Percentiles rank a stretch among this genome's conserved stretches.
Evolutionary conservation across 2,888 invertebrate species (phyloP).

Genomic region (Pantelozetes paolii): DNA sequence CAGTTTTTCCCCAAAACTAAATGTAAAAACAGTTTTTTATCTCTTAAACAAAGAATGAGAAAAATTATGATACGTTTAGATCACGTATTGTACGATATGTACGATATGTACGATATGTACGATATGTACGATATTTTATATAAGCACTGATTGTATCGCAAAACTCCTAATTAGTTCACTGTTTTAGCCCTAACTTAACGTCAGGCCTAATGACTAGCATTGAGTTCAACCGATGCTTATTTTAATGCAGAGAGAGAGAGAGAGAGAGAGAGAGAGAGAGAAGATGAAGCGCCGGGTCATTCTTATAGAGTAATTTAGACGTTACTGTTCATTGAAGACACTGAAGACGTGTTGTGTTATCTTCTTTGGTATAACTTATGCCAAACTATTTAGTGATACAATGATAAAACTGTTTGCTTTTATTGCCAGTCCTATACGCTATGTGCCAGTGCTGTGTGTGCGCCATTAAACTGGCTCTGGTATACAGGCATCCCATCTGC

Average conservation of each 20-base stretch:
- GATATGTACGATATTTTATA: too few relatives aligned
- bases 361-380: background rate
- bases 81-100: background rate
- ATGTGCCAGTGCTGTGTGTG: background rate
- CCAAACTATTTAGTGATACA: constrained; percentile 6
- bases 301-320: background rate
- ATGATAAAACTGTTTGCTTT: background rate
- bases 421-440: too few relatives aligned
- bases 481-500: background rate
- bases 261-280: too few relatives aligned
- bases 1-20: too few relatives aligned
- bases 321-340: background rate
- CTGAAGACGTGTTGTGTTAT: too few relatives aligned
- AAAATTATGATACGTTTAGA: constrained; percentile 2
- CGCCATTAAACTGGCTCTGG: background rate
- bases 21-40: background rate
- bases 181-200: background rate
- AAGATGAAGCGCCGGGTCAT: too few relatives aligned
- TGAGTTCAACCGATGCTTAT: background rate
- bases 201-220: background rate
- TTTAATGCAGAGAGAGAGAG: background rate
- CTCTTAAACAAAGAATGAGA: background rate
- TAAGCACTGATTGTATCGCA: constrained; percentile 4
- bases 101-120: too few relatives aligned
- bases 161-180: constrained; percentile 8